Evolutionary conservation across 2,113 vertebrate species (phyloP).

Genomic region (Diglossa brunneiventris): DNA sequence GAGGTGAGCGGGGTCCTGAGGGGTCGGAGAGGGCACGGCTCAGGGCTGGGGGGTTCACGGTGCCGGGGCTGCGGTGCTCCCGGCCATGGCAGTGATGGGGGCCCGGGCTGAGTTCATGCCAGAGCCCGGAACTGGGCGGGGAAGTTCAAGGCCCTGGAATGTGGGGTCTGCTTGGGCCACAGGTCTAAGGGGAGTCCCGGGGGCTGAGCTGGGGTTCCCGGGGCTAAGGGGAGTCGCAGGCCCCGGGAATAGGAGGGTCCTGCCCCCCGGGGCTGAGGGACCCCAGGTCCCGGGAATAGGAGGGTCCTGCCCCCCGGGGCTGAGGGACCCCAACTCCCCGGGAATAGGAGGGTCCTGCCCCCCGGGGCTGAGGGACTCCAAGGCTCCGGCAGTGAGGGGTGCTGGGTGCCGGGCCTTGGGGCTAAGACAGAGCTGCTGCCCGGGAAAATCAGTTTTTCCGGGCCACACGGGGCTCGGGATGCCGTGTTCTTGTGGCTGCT

Average conservation of each 20-base stretch:
- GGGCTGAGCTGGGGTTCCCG: too few relatives aligned
- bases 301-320: too few relatives aligned
- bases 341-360: too few relatives aligned
- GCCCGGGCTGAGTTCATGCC: background rate
- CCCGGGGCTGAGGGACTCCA: background rate
- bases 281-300: too few relatives aligned
- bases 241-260: too few relatives aligned
- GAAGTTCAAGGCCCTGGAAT: background rate
- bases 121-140: background rate
- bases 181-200: background rate
- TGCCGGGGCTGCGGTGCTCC: accelerated
- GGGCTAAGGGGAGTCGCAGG: too few relatives aligned
- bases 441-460: accelerated
- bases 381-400: background rate
- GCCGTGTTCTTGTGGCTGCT: accelerated
- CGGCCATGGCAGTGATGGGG: background rate
- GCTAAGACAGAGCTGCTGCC: background rate
- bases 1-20: background rate
- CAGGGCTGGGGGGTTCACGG: accelerated
- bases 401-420: background rate
- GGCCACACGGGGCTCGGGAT: background rate
- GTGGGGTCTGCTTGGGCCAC: too few relatives aligned
- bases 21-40: accelerated
- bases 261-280: too few relatives aligned
- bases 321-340: too few relatives aligned